phyloP scores from a whole-genome alignment of 1,140 invertebrate species.

The Bacillus rossius region DNA sequence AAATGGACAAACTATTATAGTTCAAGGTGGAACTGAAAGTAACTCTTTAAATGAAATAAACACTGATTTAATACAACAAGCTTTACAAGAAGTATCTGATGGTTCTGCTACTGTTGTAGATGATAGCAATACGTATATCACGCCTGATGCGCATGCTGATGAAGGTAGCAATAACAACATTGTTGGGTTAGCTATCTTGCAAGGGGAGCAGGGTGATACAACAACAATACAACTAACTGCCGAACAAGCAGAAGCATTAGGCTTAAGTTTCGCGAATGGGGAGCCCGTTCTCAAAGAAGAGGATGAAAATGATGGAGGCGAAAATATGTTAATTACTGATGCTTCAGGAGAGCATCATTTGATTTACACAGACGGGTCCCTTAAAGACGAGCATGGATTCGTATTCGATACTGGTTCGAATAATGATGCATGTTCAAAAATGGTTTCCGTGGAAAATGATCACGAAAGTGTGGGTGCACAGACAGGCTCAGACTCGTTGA shows the following conservation, averaged over 20 bases:
- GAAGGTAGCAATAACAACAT: conserved; percentile 19
- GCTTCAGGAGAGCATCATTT: too few relatives aligned
- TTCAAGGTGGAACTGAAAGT: conserved; percentile 17
- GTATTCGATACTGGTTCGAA: too few relatives aligned
- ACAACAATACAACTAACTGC: conserved; percentile 17
- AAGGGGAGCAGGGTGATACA: conserved; percentile 23
- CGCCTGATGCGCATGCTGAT: conserved; percentile 1
- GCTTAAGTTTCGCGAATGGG: conserved; percentile 12
- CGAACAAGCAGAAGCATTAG: conserved; percentile 22
- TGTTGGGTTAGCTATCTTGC: conserved; percentile 20
- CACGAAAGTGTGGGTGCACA: too few relatives aligned
- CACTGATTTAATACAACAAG: conserved; percentile 41
- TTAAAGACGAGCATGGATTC: too few relatives aligned
- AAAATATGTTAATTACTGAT: conserved; percentile 5
- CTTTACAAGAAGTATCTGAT: conserved; percentile 35
- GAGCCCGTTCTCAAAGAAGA: not conserved
- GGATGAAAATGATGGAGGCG: conserved; percentile 10
- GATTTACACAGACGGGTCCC: too few relatives aligned
- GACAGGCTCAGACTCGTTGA: too few relatives aligned
- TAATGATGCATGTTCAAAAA: too few relatives aligned
- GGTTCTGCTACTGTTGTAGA: conserved; percentile 16
- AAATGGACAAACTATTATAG: conserved; percentile 19
- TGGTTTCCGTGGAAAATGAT: too few relatives aligned
- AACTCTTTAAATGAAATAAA: conserved; percentile 21
- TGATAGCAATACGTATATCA: conserved; percentile 14